Evolutionary conservation across 2,888 invertebrate genomes (phyloP), one percentile per base, ranked within the genome.

Genomic region (Creontiades dilutus): DNA sequence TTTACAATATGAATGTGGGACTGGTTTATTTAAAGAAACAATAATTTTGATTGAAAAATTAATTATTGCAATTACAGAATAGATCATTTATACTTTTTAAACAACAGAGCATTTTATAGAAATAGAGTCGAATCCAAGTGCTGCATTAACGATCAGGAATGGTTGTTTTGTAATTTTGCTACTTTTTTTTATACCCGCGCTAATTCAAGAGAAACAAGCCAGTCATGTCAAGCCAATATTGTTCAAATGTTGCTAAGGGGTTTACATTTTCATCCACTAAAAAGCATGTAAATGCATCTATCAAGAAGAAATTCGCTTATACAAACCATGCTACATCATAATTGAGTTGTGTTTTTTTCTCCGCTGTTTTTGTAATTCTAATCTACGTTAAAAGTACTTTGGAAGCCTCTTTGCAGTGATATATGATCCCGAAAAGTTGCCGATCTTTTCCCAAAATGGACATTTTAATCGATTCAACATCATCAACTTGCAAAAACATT

Each of bases 181-280:
- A 68, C 52, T 2, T 14, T 16, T 52, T 12, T 1, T 5, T 7
- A 16, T 57, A 57, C 7, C n/a, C 57, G 57, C 14, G n/a, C 7
- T n/a, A n/a, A 57, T n/a, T 57, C 57, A 57, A 57, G 57, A 57
- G 57, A n/a, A 57, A 57, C 57, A 57, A n/a, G 57, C 57, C 57
- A 57, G 57, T 57, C 57, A 57, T n/a, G 16, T 57, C 57, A 57
- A 57, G 57, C 57, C 57, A 57, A 14, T 16, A 57, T 57, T 57
- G 57, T 57, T 57, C 57, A 57, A 16, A n/a, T n/a, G 12, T 37
- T 37, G 37, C 37, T 37, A 37, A 37, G 37, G 37, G 37, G 2
- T 57, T n/a, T 57, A 57, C 57, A 7, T 57, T 57, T 57, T 57
- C 57, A 57, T 16, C n/a, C 57, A 57, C 57, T 57, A 57, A 37